These are phyloP conservation scores for Tapirus terrestris DNA, from an alignment of 2,113 vertebrate genomes.

Conservation along the genomic window DNA sequence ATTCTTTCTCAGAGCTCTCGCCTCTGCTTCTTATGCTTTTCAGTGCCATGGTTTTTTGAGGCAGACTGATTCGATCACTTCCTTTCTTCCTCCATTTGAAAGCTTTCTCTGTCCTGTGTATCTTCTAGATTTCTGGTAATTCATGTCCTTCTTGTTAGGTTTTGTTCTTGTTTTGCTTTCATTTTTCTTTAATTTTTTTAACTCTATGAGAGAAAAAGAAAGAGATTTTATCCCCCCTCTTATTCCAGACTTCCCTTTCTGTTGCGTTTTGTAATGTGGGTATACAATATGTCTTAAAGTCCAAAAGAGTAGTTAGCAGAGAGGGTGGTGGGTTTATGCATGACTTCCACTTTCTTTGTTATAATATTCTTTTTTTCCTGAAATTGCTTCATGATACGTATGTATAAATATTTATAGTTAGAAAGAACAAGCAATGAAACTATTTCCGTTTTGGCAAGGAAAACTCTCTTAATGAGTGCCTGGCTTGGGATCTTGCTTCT, in stretches of 20 bases:
- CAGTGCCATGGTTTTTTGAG: neutral
- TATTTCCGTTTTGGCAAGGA: neutral
- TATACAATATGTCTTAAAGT: neutral
- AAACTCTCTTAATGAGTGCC: neutral
- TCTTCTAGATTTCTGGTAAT: neutral
- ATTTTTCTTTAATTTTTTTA: neutral
- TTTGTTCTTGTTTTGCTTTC: constrained; percentile 12
- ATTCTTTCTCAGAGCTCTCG: neutral
- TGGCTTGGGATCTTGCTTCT: neutral
- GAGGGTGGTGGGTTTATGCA: neutral
- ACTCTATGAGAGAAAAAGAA: neutral
- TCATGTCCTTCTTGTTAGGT: neutral
- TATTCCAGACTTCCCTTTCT: neutral
- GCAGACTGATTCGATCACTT: neutral
- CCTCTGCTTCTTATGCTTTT: neutral
- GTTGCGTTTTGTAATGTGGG: neutral
- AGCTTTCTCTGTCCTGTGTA: neutral
- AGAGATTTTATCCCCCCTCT: neutral
- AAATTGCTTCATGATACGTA: neutral
- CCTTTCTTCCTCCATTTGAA: neutral
- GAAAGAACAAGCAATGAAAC: neutral
- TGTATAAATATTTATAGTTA: neutral
- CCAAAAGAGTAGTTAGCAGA: neutral
- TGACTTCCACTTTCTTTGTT: neutral
- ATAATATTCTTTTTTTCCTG: neutral